phyloP scores from a whole-genome alignment of 2,113 vertebrate genomes.

The Ageneiosus marmoratus region DNA sequence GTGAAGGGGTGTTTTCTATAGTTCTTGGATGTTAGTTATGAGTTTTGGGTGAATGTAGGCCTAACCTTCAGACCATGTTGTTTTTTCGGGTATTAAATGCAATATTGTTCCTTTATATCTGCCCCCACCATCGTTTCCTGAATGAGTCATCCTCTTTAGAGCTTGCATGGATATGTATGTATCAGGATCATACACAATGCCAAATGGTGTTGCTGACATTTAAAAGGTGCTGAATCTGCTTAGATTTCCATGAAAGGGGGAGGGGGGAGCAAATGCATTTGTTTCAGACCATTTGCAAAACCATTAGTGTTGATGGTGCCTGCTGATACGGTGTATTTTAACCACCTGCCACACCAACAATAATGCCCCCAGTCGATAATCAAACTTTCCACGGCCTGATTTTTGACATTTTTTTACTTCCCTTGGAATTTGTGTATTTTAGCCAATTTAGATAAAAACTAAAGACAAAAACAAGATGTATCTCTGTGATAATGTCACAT shows the following conservation, averaged over 20 bases:
- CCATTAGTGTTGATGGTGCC: slow-evolving; percentile 13
- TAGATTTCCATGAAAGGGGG: neutral
- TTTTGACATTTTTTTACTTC: neutral
- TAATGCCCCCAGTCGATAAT: neutral
- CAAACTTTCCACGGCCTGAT: neutral
- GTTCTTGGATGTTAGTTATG: neutral
- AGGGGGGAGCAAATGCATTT: neutral
- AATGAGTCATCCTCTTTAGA: neutral
- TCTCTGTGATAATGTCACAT: no score
- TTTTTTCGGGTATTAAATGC: slow-evolving; percentile 3
- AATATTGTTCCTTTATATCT: neutral
- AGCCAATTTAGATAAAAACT: neutral
- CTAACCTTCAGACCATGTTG: neutral
- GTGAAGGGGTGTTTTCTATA: neutral
- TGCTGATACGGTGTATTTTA: neutral
- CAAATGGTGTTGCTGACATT: slow-evolving; percentile 28
- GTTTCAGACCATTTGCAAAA: slow-evolving; percentile 14
- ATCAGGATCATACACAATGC: neutral
- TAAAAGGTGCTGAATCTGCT: slow-evolving; percentile 27
- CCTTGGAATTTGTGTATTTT: neutral
- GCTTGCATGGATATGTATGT: neutral
- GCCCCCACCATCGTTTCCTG: neutral
- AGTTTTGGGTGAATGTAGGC: neutral
- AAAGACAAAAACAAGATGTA: neutral
- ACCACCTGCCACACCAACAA: slow-evolving; percentile 11